Conservation (phyloP, 2,888 invertebrate genomes). For the Xanthia togata region DNA sequence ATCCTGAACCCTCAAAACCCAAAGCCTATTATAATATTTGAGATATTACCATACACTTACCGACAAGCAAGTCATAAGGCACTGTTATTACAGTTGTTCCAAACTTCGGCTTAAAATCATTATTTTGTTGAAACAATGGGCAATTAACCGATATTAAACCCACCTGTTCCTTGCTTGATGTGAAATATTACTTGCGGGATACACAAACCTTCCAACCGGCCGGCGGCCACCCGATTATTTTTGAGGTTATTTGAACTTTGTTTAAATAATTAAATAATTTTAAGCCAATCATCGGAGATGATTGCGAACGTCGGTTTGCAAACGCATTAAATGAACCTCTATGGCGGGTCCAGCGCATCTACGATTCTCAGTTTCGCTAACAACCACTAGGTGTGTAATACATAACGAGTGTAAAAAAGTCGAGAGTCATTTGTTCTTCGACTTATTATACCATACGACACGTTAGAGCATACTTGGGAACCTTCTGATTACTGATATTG, state of each 20-base stretch:
- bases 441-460: background rate
- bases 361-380: background rate
- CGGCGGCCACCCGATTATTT: conserved; percentile 55
- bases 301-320: background rate
- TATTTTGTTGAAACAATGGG: conserved; percentile 73
- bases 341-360: background rate
- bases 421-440: no score
- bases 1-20: background rate
- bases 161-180: conserved; percentile 72
- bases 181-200: conserved; percentile 69
- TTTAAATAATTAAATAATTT: background rate
- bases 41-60: conserved; percentile 46
- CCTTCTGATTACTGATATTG: background rate
- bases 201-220: conserved; percentile 63
- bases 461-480: no score
- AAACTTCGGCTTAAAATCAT: conserved; percentile 72
- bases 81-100: conserved; percentile 69
- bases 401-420: background rate
- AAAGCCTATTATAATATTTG: conserved; percentile 31
- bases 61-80: conserved; percentile 57
- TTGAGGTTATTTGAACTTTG: conserved; percentile 33
- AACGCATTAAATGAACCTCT: background rate
- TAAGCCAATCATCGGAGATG: background rate
- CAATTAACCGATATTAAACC: conserved; percentile 74
- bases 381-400: background rate